Evolutionary conservation across 2,888 invertebrate species (phyloP).

Genomic region (Microchrysa polita): DNA sequence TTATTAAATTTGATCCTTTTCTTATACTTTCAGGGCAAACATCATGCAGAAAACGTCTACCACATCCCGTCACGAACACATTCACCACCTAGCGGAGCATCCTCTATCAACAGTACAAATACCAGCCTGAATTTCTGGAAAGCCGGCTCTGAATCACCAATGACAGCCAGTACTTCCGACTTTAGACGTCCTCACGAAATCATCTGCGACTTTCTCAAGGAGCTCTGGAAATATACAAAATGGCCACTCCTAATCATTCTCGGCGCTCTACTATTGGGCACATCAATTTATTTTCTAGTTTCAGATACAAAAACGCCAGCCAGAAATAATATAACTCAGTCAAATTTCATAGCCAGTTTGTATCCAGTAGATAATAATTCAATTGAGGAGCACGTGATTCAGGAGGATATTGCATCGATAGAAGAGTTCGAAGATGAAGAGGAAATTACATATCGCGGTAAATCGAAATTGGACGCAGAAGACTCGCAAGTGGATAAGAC

Average conservation of each 20-base stretch:
- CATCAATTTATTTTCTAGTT: slow-evolving; percentile 50
- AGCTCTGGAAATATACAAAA: slow-evolving; percentile 49
- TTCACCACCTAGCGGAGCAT: slow-evolving; percentile 40
- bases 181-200: slow-evolving; percentile 34
- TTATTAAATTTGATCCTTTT: too few relatives aligned
- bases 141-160: slow-evolving; percentile 50
- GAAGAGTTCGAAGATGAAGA: not conserved
- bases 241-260: slow-evolving; percentile 50
- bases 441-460: not conserved
- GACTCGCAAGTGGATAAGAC: not conserved
- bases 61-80: slow-evolving; percentile 47
- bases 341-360: not conserved
- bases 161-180: slow-evolving; percentile 40
- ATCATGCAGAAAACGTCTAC: slow-evolving; percentile 47
- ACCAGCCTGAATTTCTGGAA: slow-evolving; percentile 50
- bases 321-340: not conserved
- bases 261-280: slow-evolving; percentile 44
- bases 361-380: not conserved
- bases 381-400: not conserved
- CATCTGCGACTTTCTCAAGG: slow-evolving; percentile 40
- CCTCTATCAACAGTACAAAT: slow-evolving; percentile 47
- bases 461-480: not conserved
- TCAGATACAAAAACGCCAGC: slow-evolving; percentile 38
- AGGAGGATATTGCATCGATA: slow-evolving; percentile 29
- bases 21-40: too few relatives aligned